phyloP scores from a whole-genome alignment of 1,140 invertebrate species.

The Lasioglossum albipes region DNA sequence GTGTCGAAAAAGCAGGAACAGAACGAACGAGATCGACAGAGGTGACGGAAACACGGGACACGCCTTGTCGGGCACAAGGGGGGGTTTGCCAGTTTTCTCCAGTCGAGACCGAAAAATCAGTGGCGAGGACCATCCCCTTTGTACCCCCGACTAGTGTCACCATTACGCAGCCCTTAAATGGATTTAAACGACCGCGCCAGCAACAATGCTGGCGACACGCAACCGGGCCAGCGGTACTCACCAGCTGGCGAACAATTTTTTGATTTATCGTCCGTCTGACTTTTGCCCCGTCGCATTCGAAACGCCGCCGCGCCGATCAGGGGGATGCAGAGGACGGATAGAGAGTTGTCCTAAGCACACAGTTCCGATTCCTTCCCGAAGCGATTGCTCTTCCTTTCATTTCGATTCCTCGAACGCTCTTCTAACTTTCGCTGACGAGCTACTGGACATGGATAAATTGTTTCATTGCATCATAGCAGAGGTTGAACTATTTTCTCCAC shows the following conservation, averaged over 20 bases:
- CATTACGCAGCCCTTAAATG: constrained; percentile 56
- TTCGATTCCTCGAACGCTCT: too few species aligned
- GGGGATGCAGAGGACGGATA: not conserved
- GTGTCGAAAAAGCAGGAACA: constrained; percentile 11
- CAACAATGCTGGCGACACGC: constrained; percentile 59
- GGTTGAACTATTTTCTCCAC: too few species aligned
- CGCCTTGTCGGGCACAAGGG: constrained; percentile 48
- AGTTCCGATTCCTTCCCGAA: constrained; percentile 2
- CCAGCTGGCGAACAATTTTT: constrained; percentile 45
- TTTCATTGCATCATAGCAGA: too few species aligned
- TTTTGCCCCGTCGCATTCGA: constrained; percentile 31
- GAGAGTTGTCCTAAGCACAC: constrained; percentile 53
- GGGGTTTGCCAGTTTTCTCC: constrained; percentile 39
- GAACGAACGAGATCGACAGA: constrained; percentile 42
- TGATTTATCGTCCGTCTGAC: constrained; percentile 58
- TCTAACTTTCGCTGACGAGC: too few species aligned
- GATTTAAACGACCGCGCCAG: constrained; percentile 59
- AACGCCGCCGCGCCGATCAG: not conserved
- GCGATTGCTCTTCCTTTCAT: too few species aligned
- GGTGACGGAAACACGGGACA: constrained; percentile 60
- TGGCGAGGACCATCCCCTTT: constrained; percentile 27
- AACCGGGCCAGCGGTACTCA: constrained; percentile 29
- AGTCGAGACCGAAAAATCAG: constrained; percentile 34
- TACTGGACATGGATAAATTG: too few species aligned
- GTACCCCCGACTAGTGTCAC: constrained; percentile 1